Percentiles rank a stretch among this genome's conserved stretches.
Conservation (phyloP, 2,888 invertebrate genomes). For the Caenorhabditis uteleia region DNA sequence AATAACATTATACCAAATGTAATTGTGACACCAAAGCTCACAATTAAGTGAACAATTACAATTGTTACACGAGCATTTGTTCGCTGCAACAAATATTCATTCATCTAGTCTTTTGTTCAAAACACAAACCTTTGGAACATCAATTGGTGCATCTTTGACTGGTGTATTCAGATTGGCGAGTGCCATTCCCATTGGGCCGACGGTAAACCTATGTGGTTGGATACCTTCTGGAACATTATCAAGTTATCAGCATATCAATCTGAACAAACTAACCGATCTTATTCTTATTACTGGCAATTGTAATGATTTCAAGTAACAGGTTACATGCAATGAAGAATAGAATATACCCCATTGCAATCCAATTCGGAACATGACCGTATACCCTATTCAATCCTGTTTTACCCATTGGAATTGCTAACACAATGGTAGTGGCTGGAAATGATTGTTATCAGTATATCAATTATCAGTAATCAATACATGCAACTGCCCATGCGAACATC, state of each 20-base stretch:
- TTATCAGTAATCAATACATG: slow-evolving; percentile 26
- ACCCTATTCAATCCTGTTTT: slow-evolving; percentile 52
- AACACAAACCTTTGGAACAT: slow-evolving; percentile 36
- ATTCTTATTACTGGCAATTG: slow-evolving; percentile 15
- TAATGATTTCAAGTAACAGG: slow-evolving; percentile 45
- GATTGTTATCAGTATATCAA: not conserved
- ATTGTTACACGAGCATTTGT: slow-evolving; percentile 45
- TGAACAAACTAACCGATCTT: slow-evolving; percentile 31
- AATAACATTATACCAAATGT: slow-evolving; percentile 52
- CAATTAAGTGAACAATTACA: slow-evolving; percentile 46
- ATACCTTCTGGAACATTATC: slow-evolving; percentile 24
- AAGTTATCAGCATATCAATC: not conserved
- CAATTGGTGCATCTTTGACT: slow-evolving; percentile 33
- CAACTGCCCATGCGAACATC: slow-evolving; percentile 54
- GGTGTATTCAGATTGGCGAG: slow-evolving; percentile 50
- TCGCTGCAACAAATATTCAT: slow-evolving; percentile 17
- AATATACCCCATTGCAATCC: slow-evolving; percentile 56
- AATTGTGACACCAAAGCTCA: slow-evolving; percentile 47
- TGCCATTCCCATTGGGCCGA: slow-evolving; percentile 56
- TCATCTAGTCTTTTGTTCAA: not conserved
- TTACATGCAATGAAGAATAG: slow-evolving; percentile 49
- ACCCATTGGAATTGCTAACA: slow-evolving; percentile 51
- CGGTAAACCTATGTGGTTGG: slow-evolving; percentile 44
- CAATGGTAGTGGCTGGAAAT: slow-evolving; percentile 42
- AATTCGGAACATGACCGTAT: slow-evolving; percentile 52